Base-by-base conservation (phyloP, 2,113 vertebrate genomes). In the Antechinus stuartii region DNA sequence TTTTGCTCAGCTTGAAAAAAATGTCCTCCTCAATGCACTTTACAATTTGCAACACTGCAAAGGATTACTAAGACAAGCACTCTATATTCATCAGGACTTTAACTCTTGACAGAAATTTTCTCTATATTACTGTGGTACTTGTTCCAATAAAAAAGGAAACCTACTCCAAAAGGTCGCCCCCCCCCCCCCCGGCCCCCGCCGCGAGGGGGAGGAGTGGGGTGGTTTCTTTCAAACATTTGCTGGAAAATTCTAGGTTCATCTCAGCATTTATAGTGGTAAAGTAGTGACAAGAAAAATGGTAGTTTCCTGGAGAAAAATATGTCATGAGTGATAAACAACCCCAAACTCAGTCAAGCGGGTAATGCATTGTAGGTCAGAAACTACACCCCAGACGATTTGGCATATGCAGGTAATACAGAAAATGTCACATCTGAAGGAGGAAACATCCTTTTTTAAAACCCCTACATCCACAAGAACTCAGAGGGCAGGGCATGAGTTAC, bases 331-430 rank as follows among this genome's bases (percentile, higher is more conserved):
- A 98, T 97, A 98, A 98, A 98, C 92, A 97, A 97, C 90, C 95
- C 54, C 92, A 42, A 97, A 98, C 89, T 97, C 97, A 98, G 96
- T 89, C 95, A 98, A 98, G 97, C 98, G 98, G 97, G 96, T 98
- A 98, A 98, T 98, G 92, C 96, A 96, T 97, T 97, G 68, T 93
- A 98, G 97, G 97, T 98, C 98, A 98, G 96, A 98, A 98, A 98
- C 97, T 96, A 95, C 93, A 97, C 97, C 97, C 94, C 52, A 96
- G 97, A 97, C 97, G 98, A 97, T 96, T 54, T 61, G 95, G 96
- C 93, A 91, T 95, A 55, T 42, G 61, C 90, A 97, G 97, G 97
- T 98, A 98, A 98, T 98, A 96, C 93, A 97, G 52, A 91, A 97
- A 96, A 96, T 97, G 97, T 97, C 98, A 97, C 97, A 95, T 97